phyloP scores from a whole-genome alignment of 1,140 invertebrate genomes.

The Potamilus streckersoni region DNA sequence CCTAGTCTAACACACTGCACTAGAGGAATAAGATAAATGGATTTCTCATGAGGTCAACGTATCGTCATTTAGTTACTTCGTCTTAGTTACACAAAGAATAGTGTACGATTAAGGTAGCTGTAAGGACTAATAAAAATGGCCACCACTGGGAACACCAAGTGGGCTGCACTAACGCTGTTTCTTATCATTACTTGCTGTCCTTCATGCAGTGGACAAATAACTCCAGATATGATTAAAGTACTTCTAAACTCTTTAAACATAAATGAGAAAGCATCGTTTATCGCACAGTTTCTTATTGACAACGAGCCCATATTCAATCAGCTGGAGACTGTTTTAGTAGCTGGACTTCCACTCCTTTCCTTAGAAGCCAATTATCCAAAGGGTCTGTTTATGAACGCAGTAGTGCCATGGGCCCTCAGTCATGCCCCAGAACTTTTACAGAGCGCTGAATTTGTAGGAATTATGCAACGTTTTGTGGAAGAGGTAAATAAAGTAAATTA shows the following conservation, averaged over 20 bases:
- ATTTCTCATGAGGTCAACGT: too few species aligned
- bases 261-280: background rate
- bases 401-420: conserved; percentile 21
- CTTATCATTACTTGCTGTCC: too few species aligned
- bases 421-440: conserved; percentile 20
- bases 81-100: too few species aligned
- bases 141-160: too few species aligned
- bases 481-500: conserved; percentile 9
- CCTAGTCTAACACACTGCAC: too few species aligned
- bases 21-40: too few species aligned
- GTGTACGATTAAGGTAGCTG: too few species aligned
- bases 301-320: background rate
- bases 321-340: conserved; percentile 5
- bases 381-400: background rate
- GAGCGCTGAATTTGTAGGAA: conserved; percentile 17
- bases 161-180: too few species aligned
- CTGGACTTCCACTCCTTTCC: conserved; percentile 4
- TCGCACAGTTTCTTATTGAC: background rate
- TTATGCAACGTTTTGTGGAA: conserved; percentile 14
- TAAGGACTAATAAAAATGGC: too few species aligned
- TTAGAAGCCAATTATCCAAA: conserved; percentile 8
- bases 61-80: too few species aligned
- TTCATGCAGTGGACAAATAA: too few species aligned
- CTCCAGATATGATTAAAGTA: background rate
- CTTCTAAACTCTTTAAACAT: background rate